Percentiles rank a stretch among this genome's conserved stretches.
Evolutionary conservation across 2,888 invertebrate species (phyloP).

Genomic region (Cataglyphis rosenhaueri): DNA sequence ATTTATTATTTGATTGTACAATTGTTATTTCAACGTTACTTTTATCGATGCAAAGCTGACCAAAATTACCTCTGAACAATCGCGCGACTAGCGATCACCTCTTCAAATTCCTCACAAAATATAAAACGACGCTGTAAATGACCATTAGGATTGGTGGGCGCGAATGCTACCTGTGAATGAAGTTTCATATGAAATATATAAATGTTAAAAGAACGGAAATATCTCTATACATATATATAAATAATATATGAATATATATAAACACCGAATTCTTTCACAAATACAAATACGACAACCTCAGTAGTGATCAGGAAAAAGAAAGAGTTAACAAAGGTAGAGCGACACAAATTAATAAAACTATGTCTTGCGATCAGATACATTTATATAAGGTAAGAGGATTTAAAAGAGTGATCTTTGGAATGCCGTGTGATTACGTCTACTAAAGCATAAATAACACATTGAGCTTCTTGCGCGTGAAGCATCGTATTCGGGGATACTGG

Average conservation of each 20-base stretch:
- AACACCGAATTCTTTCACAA: conserved; percentile 73
- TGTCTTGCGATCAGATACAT: conserved; percentile 64
- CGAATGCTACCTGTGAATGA: conserved; percentile 82
- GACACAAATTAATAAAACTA: conserved; percentile 61
- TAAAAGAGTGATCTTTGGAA: conserved; percentile 54
- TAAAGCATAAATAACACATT: conserved; percentile 53
- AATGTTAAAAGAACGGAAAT: conserved; percentile 78
- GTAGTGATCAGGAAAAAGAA: conserved; percentile 71
- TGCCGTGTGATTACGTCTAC: conserved; percentile 49
- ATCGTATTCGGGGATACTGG: conserved; percentile 49
- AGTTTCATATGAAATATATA: conserved; percentile 81
- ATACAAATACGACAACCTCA: conserved; percentile 73
- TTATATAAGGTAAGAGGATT: conserved; percentile 64
- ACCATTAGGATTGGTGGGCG: conserved; percentile 76
- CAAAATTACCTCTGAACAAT: conserved; percentile 76
- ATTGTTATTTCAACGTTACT: conserved; percentile 44
- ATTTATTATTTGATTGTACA: conserved; percentile 42
- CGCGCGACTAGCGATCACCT: conserved; percentile 72
- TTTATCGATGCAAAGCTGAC: conserved; percentile 62
- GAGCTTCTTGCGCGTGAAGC: conserved; percentile 60
- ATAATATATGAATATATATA: conserved; percentile 71
- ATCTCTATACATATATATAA: conserved; percentile 77
- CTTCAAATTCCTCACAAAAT: conserved; percentile 72
- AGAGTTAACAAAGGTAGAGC: conserved; percentile 70
- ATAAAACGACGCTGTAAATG: conserved; percentile 58